Base-by-base conservation (phyloP, 2,888 invertebrate genomes). In the Drosophila prolongata region DNA sequence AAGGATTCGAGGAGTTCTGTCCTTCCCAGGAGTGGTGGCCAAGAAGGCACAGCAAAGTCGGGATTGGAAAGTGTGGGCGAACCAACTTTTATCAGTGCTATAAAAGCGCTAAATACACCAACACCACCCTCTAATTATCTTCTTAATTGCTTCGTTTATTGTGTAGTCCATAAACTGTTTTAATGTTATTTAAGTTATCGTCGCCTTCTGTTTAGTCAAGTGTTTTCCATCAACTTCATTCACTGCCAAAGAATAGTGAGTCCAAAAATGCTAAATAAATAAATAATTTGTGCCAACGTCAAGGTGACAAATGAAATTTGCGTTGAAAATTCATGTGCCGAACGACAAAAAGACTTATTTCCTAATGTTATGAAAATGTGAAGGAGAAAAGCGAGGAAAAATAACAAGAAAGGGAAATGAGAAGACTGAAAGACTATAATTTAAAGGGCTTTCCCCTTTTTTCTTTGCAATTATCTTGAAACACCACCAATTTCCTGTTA, bases 241-340 rank as follows among this genome's bases (percentile, higher is more conserved):
- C 53, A 54, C 30, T 46, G 66, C 47, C 27, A 47, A 47, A 42
- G 24, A 64, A 54, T 59, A 53, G 40, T 27, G 24, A 13, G 53
- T 53, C 24, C 11, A 14, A 47, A 38, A 30, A 30, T 38, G 13
- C 9, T 14, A 30, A 30, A 30, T 42, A 46, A 54, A 42, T 52
- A 61, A 76, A 70, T 38, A 58, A 52, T 62, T 67, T 13, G 53
- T 53, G 58, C 68, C 44, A 67, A 59, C 66, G 74, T 68, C 72
- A 80, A 83, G 65, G 80, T 61, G 53, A 61, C 42, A 60, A 37
- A 44, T 14, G 10, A 40, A 62, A 46, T 24, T 50, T 37, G 50
- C 38, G 24, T 5, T 30, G 24, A 35, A 14, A 27, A 54, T 19
- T 42, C 19, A 19, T 38, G 11, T 35, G 38, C 40, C 40, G 9